Evolutionary conservation across 2,888 invertebrate species (phyloP), one percentile per base, ranked within the genome.

Genomic region (Sphinx pinastri): DNA sequence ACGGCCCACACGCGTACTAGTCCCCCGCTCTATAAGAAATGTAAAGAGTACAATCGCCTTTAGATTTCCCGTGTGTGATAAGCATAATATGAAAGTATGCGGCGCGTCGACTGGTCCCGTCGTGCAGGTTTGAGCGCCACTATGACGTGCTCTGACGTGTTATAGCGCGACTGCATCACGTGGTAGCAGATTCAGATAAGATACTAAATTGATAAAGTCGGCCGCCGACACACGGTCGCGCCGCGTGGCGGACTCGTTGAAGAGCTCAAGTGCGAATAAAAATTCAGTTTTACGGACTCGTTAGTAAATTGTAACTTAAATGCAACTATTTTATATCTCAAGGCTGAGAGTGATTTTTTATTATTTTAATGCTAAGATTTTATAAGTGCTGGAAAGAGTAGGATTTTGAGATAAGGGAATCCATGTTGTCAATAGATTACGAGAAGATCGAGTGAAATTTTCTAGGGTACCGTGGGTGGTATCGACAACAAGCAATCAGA

Each of bases 51-150:
- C 16, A 59, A 51, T 59, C 51, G 49, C 51, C 68, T 68, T 68
- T 51, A 59, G 68, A 68, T 68, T 68, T 51, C 38, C 58, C 51
- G 58, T 52, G 45, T 68, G 38, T 68, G 68, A 68, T 68, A 68
- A 60, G 59, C 59, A 68, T 68, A 68, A 60, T 68, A 52, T 31
- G 59, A 60, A 67, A 67, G 52, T 38, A 54, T 54, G 51, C 67
- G 67, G 51, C 54, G 51, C 67, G 54, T 54, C 54, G 67, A 63
- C 63, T 49, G 47, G 63, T 49, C 19, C 63, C 25, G 63, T 63
- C 63, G 63, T 63, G 63, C 63, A 49, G 63, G 63, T 63, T 63
- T 7, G 63, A 63, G 63, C 63, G 63, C 63, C 63, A 63, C 63
- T 63, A 63, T 63, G 63, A 63, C 63, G 19, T 49, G 19, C 49